Conservation (phyloP, 2,113 vertebrate species). For the Strix aluco region DNA sequence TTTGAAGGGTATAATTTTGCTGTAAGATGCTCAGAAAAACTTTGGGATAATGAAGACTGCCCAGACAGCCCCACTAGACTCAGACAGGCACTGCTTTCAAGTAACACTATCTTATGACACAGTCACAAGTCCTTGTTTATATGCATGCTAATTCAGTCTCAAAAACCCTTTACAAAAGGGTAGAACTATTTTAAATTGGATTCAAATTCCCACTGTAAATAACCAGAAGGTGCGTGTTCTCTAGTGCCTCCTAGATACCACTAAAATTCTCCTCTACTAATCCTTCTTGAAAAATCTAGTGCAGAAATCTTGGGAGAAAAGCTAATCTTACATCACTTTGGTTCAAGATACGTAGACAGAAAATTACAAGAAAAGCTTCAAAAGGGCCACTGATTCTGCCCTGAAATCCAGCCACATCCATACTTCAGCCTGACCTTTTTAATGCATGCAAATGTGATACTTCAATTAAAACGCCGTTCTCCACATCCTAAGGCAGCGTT, state of each 20-base stretch:
- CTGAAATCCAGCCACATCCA: not conserved
- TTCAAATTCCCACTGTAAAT: not conserved
- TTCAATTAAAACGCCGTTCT: not conserved
- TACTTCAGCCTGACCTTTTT: not conserved
- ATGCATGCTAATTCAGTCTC: not conserved
- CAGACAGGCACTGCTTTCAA: not conserved
- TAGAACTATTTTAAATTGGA: not conserved
- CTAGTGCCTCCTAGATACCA: not conserved
- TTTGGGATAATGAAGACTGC: not conserved
- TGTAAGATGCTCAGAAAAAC: not conserved
- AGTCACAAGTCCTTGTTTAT: not conserved
- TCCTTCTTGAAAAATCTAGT: not conserved
- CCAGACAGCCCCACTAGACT: not conserved
- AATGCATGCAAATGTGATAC: not conserved
- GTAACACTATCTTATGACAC: not conserved
- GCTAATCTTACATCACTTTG: not conserved
- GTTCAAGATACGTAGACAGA: not conserved
- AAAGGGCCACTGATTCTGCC: not conserved
- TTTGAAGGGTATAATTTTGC: not conserved
- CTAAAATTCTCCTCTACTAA: not conserved
- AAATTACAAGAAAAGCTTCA: not conserved
- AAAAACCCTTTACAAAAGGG: not conserved
- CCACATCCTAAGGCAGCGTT: not conserved
- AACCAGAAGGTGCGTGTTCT: not conserved
- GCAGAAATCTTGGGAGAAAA: not conserved